phyloP scores from a whole-genome alignment of 2,113 vertebrate genomes.

The Labrus mixtus region DNA sequence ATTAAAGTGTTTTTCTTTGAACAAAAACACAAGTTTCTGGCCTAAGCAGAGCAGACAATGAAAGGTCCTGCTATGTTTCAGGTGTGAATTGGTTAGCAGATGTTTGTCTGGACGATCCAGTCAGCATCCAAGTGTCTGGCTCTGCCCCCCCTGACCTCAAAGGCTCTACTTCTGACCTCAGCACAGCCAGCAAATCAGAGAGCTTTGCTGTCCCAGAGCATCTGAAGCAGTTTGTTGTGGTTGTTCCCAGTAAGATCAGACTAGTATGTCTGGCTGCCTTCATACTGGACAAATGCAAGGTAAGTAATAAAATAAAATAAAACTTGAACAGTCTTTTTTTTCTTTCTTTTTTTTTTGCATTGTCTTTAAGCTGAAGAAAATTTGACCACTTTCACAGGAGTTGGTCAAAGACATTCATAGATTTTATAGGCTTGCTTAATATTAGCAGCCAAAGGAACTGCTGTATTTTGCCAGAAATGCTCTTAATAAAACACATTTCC shows the following conservation, averaged over 20 bases:
- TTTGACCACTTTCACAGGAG: too few species aligned
- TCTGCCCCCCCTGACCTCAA: neutral
- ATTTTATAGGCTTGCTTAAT: too few species aligned
- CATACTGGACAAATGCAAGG: slow-evolving; percentile 92
- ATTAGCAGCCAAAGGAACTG: too few species aligned
- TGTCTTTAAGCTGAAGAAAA: too few species aligned
- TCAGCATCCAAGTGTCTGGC: slow-evolving; percentile 85
- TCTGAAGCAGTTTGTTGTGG: slow-evolving; percentile 87
- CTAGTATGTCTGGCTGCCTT: slow-evolving; percentile 94
- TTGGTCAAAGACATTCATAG: too few species aligned
- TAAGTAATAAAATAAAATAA: slow-evolving; percentile 51
- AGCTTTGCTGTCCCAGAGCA: slow-evolving; percentile 89
- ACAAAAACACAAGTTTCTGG: neutral
- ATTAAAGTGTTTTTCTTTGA: neutral
- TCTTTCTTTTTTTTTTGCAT: too few species aligned
- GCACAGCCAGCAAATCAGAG: slow-evolving; percentile 50
- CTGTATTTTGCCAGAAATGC: too few species aligned
- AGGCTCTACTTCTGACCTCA: neutral
- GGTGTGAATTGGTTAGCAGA: slow-evolving; percentile 88
- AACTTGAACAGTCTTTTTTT: too few species aligned
- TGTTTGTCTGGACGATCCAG: slow-evolving; percentile 89
- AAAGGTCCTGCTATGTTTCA: slow-evolving; percentile 59
- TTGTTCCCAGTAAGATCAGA: slow-evolving; percentile 94
- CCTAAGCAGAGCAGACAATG: neutral
- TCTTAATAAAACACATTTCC: too few species aligned